Conservation (phyloP, 2,888 invertebrate genomes). For the Agrochola circellaris region DNA sequence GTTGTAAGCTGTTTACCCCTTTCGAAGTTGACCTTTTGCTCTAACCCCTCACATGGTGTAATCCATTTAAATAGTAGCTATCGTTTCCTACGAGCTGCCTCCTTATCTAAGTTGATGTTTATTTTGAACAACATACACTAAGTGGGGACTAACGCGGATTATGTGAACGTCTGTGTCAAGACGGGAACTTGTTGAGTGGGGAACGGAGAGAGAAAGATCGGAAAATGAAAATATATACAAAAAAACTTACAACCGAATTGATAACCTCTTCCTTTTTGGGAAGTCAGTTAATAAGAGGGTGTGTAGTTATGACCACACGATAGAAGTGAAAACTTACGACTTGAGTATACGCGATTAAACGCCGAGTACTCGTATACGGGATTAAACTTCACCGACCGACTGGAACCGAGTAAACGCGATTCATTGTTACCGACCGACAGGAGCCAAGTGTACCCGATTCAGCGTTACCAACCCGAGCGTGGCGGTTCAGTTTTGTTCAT, state of each 20-base stretch:
- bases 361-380: no score
- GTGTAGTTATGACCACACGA: background rate
- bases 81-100: conserved; percentile 15
- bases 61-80: conserved; percentile 59
- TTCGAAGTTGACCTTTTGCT: conserved; percentile 19
- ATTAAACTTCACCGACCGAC: no score
- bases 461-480: no score
- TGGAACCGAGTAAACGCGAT: no score
- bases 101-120: conserved; percentile 51
- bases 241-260: no score
- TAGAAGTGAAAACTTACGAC: no score
- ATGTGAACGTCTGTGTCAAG: conserved; percentile 32
- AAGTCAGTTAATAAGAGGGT: background rate
- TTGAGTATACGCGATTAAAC: no score
- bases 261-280: no score
- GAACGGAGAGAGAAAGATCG: background rate
- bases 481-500: no score
- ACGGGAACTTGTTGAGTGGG: conserved; percentile 30
- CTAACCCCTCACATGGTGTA: conserved; percentile 19
- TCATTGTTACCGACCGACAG: no score
- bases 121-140: conserved; percentile 31
- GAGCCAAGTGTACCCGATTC: no score
- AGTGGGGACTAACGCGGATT: conserved; percentile 41
- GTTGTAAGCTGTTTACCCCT: background rate
- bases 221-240: no score